Conservation (phyloP, 2,113 vertebrate genomes). For the Rattus rattus region DNA sequence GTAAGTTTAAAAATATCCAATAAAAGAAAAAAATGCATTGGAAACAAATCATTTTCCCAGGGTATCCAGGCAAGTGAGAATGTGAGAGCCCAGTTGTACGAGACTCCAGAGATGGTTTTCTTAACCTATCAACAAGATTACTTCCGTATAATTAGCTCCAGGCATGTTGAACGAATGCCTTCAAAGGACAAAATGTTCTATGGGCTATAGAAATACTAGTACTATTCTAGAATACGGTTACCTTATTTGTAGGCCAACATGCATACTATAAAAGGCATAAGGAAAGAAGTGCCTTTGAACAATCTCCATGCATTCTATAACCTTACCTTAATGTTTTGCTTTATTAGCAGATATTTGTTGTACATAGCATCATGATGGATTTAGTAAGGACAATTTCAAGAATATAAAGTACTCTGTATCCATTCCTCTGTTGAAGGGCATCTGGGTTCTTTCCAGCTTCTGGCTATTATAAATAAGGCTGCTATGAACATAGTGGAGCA, state of each 20-base stretch:
- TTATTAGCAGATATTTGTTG: neutral
- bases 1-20: too few species aligned
- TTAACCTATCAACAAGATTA: neutral
- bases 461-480: too few species aligned
- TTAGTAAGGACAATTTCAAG: neutral
- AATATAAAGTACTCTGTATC: neutral
- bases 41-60: neutral
- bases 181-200: neutral
- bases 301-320: neutral
- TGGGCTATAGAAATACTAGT: slow-evolving; percentile 3
- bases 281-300: slow-evolving; percentile 12
- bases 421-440: too few species aligned
- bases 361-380: neutral
- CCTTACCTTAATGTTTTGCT: neutral
- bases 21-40: too few species aligned
- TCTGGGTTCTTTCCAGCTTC: too few species aligned
- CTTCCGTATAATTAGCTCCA: neutral
- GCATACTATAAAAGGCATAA: neutral
- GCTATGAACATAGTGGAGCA: too few species aligned
- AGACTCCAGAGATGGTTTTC: slow-evolving; percentile 5
- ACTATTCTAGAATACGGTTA: slow-evolving; percentile 43
- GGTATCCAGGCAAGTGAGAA: neutral
- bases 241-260: slow-evolving; percentile 12
- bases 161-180: neutral
- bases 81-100: neutral